These are phyloP conservation scores for Sarcophilus harrisii DNA, from an alignment of 2,797 vertebrate genomes.

Conservation along the genomic window DNA sequence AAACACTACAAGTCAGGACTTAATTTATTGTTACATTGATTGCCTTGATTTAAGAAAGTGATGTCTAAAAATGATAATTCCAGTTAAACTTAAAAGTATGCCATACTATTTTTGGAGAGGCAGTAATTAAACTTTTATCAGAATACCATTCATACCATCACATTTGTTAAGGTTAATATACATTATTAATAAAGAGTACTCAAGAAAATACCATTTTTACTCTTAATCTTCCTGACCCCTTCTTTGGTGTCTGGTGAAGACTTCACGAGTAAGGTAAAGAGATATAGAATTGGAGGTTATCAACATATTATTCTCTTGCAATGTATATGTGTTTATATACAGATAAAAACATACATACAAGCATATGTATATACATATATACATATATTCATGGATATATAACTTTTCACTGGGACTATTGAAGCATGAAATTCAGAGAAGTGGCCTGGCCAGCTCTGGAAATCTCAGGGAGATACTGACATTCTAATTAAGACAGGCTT, in stretches of 20 bases:
- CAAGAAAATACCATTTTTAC: background rate
- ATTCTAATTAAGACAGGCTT: conserved; percentile 80
- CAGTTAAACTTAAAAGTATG: background rate
- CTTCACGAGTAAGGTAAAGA: background rate
- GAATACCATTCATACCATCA: background rate
- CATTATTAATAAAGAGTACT: background rate
- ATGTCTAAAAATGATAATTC: background rate
- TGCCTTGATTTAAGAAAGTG: background rate
- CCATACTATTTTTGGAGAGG: background rate
- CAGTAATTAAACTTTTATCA: background rate
- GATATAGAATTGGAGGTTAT: background rate
- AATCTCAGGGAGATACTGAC: conserved; percentile 75
- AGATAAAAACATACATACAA: background rate
- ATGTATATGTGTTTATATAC: background rate
- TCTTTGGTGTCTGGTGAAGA: background rate
- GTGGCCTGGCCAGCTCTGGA: conserved; percentile 74
- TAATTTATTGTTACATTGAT: background rate
- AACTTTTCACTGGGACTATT: conserved; percentile 77
- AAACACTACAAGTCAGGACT: background rate
- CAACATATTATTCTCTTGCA: background rate
- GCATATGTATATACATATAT: background rate
- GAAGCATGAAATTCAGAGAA: conserved; percentile 79
- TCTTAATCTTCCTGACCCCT: background rate
- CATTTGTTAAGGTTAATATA: background rate
- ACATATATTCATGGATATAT: background rate